Evolutionary conservation across 2,888 invertebrate species (phyloP), one percentile per base, ranked within the genome.

Genomic region (Corythucha ciliata): DNA sequence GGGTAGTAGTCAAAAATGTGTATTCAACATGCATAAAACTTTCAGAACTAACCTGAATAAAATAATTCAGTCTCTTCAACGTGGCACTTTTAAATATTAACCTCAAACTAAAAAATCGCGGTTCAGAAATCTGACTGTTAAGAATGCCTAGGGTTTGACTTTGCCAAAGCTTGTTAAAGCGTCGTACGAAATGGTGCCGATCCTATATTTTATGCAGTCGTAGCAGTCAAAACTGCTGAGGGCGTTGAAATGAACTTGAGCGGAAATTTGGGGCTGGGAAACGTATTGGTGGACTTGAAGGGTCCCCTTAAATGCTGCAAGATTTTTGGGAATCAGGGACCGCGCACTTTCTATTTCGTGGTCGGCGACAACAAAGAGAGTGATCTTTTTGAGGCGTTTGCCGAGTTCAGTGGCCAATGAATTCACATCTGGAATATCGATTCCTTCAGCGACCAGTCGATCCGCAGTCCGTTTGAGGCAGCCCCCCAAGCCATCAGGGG

Each of bases 401-500:
- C 3, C 4, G 6, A 47, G 22, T 33, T 24, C 25, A 21, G 21
- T 4, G 37, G 25, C 16, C 36, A 47, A 21, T 3, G 25, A 3
- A 6, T 47, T 21, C 27, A 54, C 26, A 51, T 39, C 29, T n/a
- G 21, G 39, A 16, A 56, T 48, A 39, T 57, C 54, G 7, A 26
- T 16, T 8, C 52, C 49, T 36, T 53, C 27, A n/a, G 53, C 36
- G 1, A 57, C 57, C 20, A 42, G 18, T 37, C 36, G 24, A 37
- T 58, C 63, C 27, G 59, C 61, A 50, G 61, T 59, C 59, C 64
- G 53, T 53, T 64, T 65, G 12, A 62, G 45, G 27, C 56, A 53
- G 4, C 59, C 65, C 44, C 64, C 65, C 26, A 66, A 56, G 12
- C 64, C 64, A 62, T 63, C 64, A 20, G 63, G 57, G 22, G 63